These are phyloP conservation scores for Catharus minimus DNA, from an alignment of 2,113 vertebrate species.

Conservation along the genomic window DNA sequence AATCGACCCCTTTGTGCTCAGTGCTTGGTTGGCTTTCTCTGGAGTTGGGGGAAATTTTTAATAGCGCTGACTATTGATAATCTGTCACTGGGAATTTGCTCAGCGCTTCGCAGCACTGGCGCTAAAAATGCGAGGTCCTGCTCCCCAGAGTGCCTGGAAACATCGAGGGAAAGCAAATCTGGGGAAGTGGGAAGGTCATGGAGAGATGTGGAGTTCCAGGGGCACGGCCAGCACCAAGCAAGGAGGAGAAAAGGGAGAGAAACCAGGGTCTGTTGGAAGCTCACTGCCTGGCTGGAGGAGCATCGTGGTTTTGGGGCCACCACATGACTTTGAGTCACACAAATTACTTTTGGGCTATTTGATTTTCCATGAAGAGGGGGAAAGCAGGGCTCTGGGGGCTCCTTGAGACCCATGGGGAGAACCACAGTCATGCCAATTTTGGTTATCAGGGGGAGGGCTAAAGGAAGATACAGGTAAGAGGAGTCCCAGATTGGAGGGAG, in stretches of 20 bases:
- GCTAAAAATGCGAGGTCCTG: neutral
- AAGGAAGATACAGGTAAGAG: neutral
- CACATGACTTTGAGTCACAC: too few relatives aligned
- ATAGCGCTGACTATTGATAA: slow-evolving; percentile 22
- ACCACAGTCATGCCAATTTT: neutral
- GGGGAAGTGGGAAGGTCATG: neutral
- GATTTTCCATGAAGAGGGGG: neutral
- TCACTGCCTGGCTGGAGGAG: neutral
- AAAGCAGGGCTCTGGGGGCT: neutral
- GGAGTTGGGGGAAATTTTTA: slow-evolving; percentile 39
- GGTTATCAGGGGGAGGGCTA: neutral
- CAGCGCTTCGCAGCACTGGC: accelerated
- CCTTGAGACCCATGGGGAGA: neutral
- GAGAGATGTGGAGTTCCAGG: neutral
- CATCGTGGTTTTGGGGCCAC: accelerated
- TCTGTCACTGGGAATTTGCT: slow-evolving; percentile 42
- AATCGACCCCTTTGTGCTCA: neutral
- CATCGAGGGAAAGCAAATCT: neutral
- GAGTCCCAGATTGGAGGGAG: neutral
- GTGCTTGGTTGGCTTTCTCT: neutral
- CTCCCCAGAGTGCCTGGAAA: neutral
- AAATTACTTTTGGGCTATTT: neutral
- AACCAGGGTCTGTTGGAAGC: neutral
- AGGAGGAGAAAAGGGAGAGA: neutral
- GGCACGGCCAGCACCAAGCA: too few relatives aligned